Conservation (phyloP, 2,113 vertebrate species). For the Mustelus asterias region DNA sequence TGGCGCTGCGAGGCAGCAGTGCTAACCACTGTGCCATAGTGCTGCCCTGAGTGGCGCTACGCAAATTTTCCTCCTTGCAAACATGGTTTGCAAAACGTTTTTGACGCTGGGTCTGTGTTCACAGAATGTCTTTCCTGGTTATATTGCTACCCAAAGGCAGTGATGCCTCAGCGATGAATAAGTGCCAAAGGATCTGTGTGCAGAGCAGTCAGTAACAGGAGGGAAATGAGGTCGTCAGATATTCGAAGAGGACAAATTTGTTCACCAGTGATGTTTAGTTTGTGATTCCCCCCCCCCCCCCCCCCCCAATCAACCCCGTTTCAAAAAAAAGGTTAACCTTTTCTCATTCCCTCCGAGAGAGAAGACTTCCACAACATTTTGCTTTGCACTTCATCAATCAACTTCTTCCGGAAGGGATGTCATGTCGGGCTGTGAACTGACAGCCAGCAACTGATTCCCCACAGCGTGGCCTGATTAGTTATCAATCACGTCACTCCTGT, state of each 20-base stretch:
- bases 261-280: neutral
- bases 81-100: neutral
- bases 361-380: slow-evolving; percentile 14
- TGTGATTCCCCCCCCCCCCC: neutral
- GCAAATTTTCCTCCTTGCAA: neutral
- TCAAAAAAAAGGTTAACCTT: neutral
- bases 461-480: neutral
- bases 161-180: neutral
- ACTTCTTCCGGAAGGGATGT: slow-evolving; percentile 5
- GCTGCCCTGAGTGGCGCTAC: neutral
- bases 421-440: neutral
- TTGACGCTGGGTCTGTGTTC: neutral
- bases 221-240: neutral
- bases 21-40: no score
- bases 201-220: neutral
- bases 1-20: no score
- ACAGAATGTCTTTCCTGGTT: neutral
- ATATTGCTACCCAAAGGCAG: neutral
- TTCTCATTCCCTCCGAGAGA: neutral
- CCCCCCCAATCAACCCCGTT: no score
- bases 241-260: neutral
- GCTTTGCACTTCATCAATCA: slow-evolving; percentile 34
- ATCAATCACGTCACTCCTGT: neutral
- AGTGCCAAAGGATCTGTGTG: neutral
- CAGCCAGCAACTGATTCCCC: neutral